Base-by-base conservation (phyloP, 2,888 invertebrate genomes). In the Andrena chrysosceles region DNA sequence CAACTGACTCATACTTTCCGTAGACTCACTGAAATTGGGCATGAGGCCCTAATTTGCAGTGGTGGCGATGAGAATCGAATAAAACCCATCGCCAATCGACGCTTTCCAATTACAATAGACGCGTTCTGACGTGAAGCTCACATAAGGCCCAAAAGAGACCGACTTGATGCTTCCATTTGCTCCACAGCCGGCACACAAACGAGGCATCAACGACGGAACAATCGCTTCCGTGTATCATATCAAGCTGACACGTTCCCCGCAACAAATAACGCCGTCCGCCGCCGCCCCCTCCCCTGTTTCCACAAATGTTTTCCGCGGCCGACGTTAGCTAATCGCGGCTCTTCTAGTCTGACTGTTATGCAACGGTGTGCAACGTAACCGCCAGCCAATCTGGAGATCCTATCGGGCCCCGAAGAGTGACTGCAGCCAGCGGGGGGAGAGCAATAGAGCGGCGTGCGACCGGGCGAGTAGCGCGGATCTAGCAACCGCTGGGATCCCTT, bases 371-470 rank as follows among this genome's bases (percentile, higher is more conserved):
- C 76, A 69, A 79, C 67, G 81, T 74, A 81, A 81, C 29, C 33
- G 42, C 42, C 29, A 54, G n/a, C 70, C 70, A 64, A 72, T 71
- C 78, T 26, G 26, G 42, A 76, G 85, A 79, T 85, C 16, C 49
- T 85, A 81, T 85, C 85, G 73, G 60, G 60, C 48, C 66, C 56
- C 59, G 56, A 72, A 68, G 81, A 81, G 70, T 62, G 81, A 74
- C 71, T 63, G 42, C 56, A 67, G 62, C 76, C 54, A 26, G 42
- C 64, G 48, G 67, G 60, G 75, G 66, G 62, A 73, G 59, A 72
- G 67, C 69, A 79, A 75, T 63, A 72, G 56, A 10, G 56, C 56
- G 63, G 64, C 82, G 62, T 67, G 71, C 52, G 66, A 74, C 73
- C 71, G 67, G 67, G 70, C 70, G 71, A 80, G 78, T 71, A 68